Conservation (phyloP, 2,888 invertebrate genomes). For the Ochropleura plecta region DNA sequence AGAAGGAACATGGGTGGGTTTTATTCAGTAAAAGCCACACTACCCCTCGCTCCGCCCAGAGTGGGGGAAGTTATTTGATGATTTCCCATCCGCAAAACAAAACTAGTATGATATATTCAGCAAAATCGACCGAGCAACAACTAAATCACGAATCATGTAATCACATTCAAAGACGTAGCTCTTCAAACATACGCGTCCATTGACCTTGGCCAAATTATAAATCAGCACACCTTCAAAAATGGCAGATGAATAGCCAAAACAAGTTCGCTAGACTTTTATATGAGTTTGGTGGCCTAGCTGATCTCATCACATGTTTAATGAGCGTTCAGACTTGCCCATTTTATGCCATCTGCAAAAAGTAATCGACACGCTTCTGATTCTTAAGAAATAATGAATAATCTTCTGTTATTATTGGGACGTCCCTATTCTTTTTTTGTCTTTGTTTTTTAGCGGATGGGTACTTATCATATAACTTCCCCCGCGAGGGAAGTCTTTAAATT, state of each 20-base stretch:
- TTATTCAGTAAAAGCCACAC: too few relatives aligned
- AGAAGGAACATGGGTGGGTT: too few relatives aligned
- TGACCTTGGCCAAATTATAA: conserved; percentile 27
- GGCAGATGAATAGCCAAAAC: conserved; percentile 7
- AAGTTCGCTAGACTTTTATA: conserved; percentile 17
- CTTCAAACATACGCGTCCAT: conserved; percentile 8
- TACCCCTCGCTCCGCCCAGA: too few relatives aligned
- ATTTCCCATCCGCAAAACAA: too few relatives aligned
- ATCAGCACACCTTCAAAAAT: conserved; percentile 25
- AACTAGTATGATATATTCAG: too few relatives aligned
- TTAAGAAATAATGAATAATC: background rate
- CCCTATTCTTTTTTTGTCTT: background rate
- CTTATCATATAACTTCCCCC: too few relatives aligned
- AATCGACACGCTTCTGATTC: background rate
- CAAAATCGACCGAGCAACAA: background rate
- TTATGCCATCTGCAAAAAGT: conserved; percentile 12
- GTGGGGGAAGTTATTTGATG: too few relatives aligned
- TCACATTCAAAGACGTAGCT: background rate
- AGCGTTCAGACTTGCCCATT: conserved; percentile 38
- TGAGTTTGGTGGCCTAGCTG: conserved; percentile 16
- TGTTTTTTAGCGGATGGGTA: too few relatives aligned
- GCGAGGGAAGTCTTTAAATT: too few relatives aligned
- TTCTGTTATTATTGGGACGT: background rate
- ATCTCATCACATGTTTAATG: conserved; percentile 49
- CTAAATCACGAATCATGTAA: conserved; percentile 9